phyloP scores from a whole-genome alignment of 2,113 vertebrate species.

The Hyaena hyaena region DNA sequence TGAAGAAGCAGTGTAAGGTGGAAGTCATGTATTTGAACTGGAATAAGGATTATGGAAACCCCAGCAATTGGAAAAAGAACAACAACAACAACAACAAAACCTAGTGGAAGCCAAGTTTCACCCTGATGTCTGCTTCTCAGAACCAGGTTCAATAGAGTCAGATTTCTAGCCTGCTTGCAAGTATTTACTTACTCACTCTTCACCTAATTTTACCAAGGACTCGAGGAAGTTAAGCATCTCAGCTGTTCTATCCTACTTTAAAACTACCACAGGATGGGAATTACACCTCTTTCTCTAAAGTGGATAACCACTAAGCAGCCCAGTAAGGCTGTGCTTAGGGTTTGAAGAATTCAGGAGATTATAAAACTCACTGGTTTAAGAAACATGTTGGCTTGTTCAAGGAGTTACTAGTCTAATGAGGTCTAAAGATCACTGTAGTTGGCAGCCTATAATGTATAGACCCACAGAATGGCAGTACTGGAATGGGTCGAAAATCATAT shows the following conservation, averaged over 20 bases:
- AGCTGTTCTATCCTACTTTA: background rate
- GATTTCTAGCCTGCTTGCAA: constrained; percentile 2
- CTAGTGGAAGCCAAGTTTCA: background rate
- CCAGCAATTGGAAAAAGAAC: background rate
- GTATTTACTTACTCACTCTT: background rate
- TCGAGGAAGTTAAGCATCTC: background rate
- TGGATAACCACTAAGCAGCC: background rate
- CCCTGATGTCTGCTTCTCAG: background rate
- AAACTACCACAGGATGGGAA: background rate
- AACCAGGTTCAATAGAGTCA: background rate
- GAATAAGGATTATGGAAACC: background rate
- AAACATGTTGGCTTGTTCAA: background rate
- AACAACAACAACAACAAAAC: background rate
- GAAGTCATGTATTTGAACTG: background rate
- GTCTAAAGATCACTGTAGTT: background rate
- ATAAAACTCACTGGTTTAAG: constrained; percentile 1
- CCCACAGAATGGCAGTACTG: background rate
- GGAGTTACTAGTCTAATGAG: background rate
- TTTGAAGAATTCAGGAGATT: constrained; percentile 3
- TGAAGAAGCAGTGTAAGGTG: background rate
- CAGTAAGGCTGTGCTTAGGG: background rate
- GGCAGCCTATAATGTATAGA: background rate
- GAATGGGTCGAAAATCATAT: background rate
- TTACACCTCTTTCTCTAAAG: background rate
- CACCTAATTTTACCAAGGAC: constrained; percentile 4